Conservation (phyloP, 1,140 invertebrate species). For the Pteromalus puparum region DNA sequence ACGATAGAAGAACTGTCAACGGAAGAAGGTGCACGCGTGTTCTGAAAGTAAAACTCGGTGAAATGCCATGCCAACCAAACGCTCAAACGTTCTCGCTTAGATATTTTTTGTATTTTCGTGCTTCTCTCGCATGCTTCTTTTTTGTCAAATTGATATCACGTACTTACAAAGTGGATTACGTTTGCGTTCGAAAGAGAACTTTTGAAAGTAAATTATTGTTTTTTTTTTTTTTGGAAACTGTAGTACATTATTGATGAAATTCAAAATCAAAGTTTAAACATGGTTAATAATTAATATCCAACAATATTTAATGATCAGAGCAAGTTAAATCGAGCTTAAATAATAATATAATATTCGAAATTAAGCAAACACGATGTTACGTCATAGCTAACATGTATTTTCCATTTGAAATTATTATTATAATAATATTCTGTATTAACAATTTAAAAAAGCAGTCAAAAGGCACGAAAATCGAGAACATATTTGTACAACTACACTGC, state of each 20-base stretch:
- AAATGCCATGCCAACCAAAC: constrained; percentile 71
- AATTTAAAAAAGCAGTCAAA: constrained; percentile 10
- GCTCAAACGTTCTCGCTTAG: constrained; percentile 50
- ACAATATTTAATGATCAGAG: no score
- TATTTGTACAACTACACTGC: constrained; percentile 38
- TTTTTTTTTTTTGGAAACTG: no score
- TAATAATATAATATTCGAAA: no score
- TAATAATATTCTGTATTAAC: no score
- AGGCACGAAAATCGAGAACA: constrained; percentile 52
- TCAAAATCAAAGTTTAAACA: no score
- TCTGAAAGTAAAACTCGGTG: constrained; percentile 65
- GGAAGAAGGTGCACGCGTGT: constrained; percentile 61
- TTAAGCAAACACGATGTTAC: no score
- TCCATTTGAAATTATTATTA: no score
- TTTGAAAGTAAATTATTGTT: not conserved
- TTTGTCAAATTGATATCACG: not conserved
- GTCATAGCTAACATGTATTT: no score
- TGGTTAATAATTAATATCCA: no score
- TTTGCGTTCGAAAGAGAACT: not conserved
- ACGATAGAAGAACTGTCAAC: constrained; percentile 55
- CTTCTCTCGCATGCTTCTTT: constrained; percentile 47
- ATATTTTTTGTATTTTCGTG: constrained; percentile 41
- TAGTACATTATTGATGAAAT: no score
- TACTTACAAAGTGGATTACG: not conserved
- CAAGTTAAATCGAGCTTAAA: no score